phyloP scores from a whole-genome alignment of 2,113 vertebrate species.

The Crotophaga sulcirostris region DNA sequence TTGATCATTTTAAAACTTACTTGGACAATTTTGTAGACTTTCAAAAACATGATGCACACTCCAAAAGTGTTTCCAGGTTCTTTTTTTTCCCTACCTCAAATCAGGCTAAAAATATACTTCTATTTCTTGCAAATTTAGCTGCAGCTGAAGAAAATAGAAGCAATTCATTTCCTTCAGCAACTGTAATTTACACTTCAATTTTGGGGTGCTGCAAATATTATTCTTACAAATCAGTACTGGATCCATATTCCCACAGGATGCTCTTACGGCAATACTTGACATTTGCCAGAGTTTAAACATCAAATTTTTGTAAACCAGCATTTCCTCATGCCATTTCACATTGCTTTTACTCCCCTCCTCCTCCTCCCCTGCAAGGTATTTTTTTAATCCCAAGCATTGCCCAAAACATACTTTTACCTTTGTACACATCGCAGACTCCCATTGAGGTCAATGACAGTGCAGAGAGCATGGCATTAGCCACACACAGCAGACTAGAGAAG shows the following conservation, averaged over 20 bases:
- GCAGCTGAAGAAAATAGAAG: conserved; percentile 10
- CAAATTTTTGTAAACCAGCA: conserved; percentile 19
- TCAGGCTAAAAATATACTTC: background rate
- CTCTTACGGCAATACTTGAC: background rate
- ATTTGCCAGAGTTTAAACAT: conserved; percentile 26
- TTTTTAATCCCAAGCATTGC: background rate
- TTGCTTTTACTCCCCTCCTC: background rate
- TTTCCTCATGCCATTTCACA: background rate
- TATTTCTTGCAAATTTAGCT: background rate
- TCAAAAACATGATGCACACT: background rate
- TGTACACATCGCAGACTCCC: background rate
- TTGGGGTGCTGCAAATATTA: background rate
- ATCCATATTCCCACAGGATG: background rate
- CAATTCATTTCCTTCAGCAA: background rate
- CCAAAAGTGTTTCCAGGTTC: background rate
- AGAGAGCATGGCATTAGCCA: background rate
- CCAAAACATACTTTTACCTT: background rate
- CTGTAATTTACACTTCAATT: background rate
- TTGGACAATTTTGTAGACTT: background rate
- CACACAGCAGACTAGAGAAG: background rate
- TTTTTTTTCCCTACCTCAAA: background rate
- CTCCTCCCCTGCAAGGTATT: background rate
- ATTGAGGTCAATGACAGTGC: fast-evolving
- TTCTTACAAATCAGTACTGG: background rate
- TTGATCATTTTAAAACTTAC: background rate